Evolutionary conservation across 2,797 vertebrate species (phyloP), one percentile per base, ranked within the genome.

Genomic region (Platyrinchus mystaceus): DNA sequence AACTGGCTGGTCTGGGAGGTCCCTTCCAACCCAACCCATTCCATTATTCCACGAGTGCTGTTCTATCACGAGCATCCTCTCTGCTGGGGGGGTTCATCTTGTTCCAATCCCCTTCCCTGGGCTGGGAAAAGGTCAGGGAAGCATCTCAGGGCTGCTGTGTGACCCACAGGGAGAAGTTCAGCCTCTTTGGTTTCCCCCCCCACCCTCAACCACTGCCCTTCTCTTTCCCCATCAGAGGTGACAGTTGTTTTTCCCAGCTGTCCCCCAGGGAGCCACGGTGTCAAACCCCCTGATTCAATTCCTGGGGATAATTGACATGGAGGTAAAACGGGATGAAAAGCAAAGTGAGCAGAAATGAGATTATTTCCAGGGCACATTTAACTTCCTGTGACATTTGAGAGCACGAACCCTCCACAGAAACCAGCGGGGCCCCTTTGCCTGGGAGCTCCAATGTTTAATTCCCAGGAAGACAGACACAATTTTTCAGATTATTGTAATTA

Each of bases 241-340:
- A 77, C 71, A 18, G 37, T 24, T 87, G 68, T 83, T 94, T 94
- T 93, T 88, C 68, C 78, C 71, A n/a, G 56, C 70, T 59, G 27
- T 68, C 34, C 79, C 70, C 23, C 43, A 4, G 68, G 79, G 10
- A 11, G 9, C 10, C 27, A 11, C 27, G 6, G 9, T 30, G 49
- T 60, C 76, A 50, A 75, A 62, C 18, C 24, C 66, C 11, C 49
- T 74, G 91, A 89, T 90, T 66, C 74, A 90, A 79, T 94, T 90
- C 77, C 47, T 34, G 63, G 2, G 63, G 84, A 49, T 70, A 74
- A 94, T 92, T 74, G 88, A 43, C 59, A 15, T 7, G 44, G 69
- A 81, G 83, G 74, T 24, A 86, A 75, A 81, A 90, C 5, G 70
- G 75, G 89, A 95, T 89, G 84, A 92, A 94, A 95, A 89, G 87